Evolutionary conservation across 2,113 vertebrate species (phyloP).

Genomic region (Rhinolophus sinicus): DNA sequence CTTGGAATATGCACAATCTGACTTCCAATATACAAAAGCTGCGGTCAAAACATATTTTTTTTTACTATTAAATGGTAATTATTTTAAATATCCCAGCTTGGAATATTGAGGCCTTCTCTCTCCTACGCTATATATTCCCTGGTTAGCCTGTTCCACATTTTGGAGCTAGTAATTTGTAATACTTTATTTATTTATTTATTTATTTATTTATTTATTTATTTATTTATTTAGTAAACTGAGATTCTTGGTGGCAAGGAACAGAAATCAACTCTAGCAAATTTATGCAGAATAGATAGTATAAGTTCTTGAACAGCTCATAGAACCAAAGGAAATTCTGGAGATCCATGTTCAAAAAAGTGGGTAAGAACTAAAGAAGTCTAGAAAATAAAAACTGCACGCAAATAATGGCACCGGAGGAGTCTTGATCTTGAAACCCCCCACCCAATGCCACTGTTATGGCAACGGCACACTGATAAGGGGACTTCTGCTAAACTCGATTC

Average conservation of each 20-base stretch:
- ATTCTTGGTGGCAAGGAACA: not conserved
- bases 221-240: not conserved
- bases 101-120: not conserved
- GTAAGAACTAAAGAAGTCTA: not conserved
- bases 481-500: not conserved
- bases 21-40: not conserved
- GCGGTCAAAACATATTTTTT: not conserved
- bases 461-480: too few relatives aligned
- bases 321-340: not conserved
- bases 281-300: not conserved
- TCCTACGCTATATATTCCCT: not conserved
- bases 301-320: not conserved
- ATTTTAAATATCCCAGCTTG: not conserved
- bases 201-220: not conserved
- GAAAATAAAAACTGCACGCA: not conserved
- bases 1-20: not conserved
- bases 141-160: not conserved
- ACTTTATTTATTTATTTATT: not conserved
- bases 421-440: not conserved
- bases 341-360: not conserved
- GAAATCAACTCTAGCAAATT: not conserved
- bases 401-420: not conserved
- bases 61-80: not conserved
- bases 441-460: not conserved
- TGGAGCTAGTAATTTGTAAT: not conserved